Conservation (phyloP, 1,140 invertebrate genomes). For the Brachionus koreanus region DNA sequence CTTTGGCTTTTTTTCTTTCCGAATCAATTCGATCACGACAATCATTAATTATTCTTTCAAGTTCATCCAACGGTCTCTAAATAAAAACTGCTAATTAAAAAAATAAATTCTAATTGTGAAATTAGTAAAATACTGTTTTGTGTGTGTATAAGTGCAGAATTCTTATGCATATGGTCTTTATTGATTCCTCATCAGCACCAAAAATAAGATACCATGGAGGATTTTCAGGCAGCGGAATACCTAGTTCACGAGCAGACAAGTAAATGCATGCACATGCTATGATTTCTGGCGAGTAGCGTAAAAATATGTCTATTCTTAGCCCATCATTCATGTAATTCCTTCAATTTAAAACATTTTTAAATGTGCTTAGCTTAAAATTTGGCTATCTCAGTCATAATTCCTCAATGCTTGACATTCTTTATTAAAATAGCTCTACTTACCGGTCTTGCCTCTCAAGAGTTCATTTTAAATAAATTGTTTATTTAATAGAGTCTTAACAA, state of each 20-base stretch:
- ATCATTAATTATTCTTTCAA: conserved; percentile 5
- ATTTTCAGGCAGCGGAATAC: conserved; percentile 74
- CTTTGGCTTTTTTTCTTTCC: not conserved
- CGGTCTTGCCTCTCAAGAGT: not conserved
- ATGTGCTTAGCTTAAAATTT: not conserved
- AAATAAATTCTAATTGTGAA: too few species aligned
- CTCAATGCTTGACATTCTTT: not conserved
- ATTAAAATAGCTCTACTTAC: not conserved
- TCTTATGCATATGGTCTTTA: conserved; percentile 2
- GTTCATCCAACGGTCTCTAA: not conserved
- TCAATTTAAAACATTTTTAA: conserved; percentile 45
- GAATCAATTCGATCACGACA: not conserved
- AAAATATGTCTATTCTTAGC: conserved; percentile 88
- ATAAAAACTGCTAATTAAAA: not conserved
- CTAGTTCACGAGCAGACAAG: conserved; percentile 78
- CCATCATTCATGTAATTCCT: conserved; percentile 99
- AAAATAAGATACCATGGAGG: conserved; percentile 85
- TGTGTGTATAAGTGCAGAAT: conserved; percentile 27
- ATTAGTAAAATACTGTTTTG: not conserved
- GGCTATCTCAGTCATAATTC: not conserved
- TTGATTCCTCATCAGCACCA: conserved; percentile 63
- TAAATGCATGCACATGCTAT: conserved; percentile 98
- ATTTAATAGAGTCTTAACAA: not conserved
- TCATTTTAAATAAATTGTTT: too few species aligned
- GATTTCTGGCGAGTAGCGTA: conserved; percentile 89